These are phyloP conservation scores for Palythoa heliodiscus DNA, from an alignment of 92 coral and sea anemone species.

Conservation along the genomic window DNA sequence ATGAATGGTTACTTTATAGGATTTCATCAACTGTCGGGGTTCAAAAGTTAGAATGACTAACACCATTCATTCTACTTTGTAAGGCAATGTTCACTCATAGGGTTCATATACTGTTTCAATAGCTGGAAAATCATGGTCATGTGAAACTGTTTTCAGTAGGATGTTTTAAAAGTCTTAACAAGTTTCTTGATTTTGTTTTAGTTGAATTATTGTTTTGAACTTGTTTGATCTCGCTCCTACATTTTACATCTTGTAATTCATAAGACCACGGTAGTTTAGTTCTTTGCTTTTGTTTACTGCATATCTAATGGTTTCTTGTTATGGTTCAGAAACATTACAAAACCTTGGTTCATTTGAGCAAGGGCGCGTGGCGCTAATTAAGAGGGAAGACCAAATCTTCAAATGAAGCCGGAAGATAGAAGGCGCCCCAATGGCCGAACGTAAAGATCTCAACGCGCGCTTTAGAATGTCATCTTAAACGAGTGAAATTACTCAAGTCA, in stretches of 20 bases:
- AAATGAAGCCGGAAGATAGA: slow-evolving; percentile 5
- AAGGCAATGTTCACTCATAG: too few species aligned
- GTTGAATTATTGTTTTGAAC: background rate
- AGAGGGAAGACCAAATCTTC: slow-evolving; percentile 25
- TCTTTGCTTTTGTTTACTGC: background rate
- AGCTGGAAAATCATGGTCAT: too few species aligned
- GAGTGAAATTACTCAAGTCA: background rate
- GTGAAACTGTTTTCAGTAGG: too few species aligned
- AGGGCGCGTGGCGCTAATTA: slow-evolving; percentile 22
- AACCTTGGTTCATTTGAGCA: background rate
- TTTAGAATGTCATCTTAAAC: too few species aligned
- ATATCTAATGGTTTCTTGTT: background rate
- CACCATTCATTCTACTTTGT: too few species aligned
- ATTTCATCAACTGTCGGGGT: too few species aligned
- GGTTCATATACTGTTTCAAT: too few species aligned
- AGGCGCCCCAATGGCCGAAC: slow-evolving; percentile 3
- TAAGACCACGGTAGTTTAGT: background rate
- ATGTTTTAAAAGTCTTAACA: too few species aligned
- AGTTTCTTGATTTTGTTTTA: background rate
- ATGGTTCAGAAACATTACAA: background rate
- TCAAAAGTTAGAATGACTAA: too few species aligned
- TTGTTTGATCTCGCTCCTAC: background rate
- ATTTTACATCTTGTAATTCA: background rate
- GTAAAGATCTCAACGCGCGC: background rate
- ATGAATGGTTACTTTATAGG: too few species aligned